Evolutionary conservation across 1,140 invertebrate species (phyloP), one percentile per base, ranked within the genome.

Genomic region (Aphidius gifuensis): DNA sequence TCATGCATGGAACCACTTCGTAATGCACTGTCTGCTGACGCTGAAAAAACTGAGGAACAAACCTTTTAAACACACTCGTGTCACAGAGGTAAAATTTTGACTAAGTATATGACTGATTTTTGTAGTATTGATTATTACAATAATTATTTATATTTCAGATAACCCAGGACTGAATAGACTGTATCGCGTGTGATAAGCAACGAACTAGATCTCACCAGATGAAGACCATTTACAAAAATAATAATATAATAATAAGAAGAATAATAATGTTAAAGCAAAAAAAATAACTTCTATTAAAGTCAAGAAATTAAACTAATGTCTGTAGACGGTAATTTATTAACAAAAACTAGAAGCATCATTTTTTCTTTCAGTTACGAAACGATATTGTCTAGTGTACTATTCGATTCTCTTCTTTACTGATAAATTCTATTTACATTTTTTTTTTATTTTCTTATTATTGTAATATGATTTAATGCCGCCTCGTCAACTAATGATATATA

Each of bases 1-100:
- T 91, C 90, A 71, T 94, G 92, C 76, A 89, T 93, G 67, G 88
- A 92, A 65, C 77, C 88, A 39, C 80, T 96, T 32, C 86, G 87
- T 68, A 87, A 91, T 74, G 89, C 91, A 49, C 82, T 96, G 21
- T 86, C 89, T 16, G 84, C 88, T 7, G 92, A 94, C 80, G 90
- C 92, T 4, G 90, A 92, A 69, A 91, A 92, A 67, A 87, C 89
- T 47, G 90, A 89, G 70, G 90, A 92, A 75, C 86, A 90, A 71
- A 85, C 80, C 48, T 89, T 87, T 69, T 83, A 74, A 82, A 69
- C 32, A 42, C 44, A 47, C 50, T 9, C 5, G 59, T 50, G 42
- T 66, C 50, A 57, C 11, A 50, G 57, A 59, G 54, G 65, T 67
- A 44, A 56, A 38, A 60, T 49, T 58, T 32, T 9, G n/a, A 6